Evolutionary conservation across 1,140 invertebrate genomes (phyloP).

Genomic region (Lineus longissimus): DNA sequence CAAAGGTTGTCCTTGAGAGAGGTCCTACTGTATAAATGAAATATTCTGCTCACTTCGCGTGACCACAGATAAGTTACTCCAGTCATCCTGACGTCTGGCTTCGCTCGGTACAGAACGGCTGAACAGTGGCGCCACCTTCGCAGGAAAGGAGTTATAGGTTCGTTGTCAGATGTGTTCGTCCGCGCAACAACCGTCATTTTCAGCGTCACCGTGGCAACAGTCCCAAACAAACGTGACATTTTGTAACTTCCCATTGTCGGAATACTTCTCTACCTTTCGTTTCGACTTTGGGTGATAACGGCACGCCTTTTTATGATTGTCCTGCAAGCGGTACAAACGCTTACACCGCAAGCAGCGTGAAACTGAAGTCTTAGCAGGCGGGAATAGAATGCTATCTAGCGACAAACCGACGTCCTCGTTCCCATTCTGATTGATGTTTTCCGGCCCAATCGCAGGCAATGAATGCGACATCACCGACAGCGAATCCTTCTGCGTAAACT

Average conservation of each 20-base stretch:
- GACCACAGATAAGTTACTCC: too few species aligned
- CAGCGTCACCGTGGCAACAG: slow-evolving; percentile 38
- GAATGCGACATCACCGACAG: not conserved
- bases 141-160: too few species aligned
- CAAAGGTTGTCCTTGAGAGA: too few species aligned
- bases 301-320: slow-evolving; percentile 48
- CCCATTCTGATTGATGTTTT: not conserved
- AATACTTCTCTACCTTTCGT: slow-evolving; percentile 39
- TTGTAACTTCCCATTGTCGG: slow-evolving; percentile 30
- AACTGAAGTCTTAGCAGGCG: slow-evolving; percentile 33
- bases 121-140: too few species aligned
- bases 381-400: not conserved
- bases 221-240: slow-evolving; percentile 39
- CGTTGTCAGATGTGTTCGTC: slow-evolving; percentile 38
- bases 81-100: too few species aligned
- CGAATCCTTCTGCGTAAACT: not conserved
- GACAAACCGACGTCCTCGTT: not conserved
- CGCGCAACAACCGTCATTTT: slow-evolving; percentile 37
- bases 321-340: slow-evolving; percentile 37
- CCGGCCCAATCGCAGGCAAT: not conserved
- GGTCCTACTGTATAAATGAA: too few species aligned
- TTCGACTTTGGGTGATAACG: slow-evolving; percentile 40
- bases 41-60: too few species aligned
- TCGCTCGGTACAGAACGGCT: too few species aligned
- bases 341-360: slow-evolving; percentile 50